Evolutionary conservation across 1,140 invertebrate genomes (phyloP).

Genomic region (Caenorhabditis inopinata): DNA sequence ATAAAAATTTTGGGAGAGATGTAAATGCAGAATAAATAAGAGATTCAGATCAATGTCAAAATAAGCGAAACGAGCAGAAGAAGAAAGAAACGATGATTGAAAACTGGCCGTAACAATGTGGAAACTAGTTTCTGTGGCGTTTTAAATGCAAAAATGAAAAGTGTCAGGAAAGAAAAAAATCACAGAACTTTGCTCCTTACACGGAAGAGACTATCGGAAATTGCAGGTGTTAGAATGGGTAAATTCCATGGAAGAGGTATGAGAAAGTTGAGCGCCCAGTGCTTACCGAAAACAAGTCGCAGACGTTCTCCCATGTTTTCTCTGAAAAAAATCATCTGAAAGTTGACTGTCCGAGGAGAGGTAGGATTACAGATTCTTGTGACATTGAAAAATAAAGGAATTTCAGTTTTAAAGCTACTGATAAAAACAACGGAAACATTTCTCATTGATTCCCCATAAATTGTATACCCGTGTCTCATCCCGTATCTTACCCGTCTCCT

Average conservation of each 20-base stretch:
- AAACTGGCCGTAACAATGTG: not conserved
- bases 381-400: too few relatives aligned
- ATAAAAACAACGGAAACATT: not conserved
- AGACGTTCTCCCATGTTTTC: constrained; percentile 44
- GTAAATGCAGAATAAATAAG: not conserved
- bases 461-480: too few relatives aligned
- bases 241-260: constrained; percentile 42
- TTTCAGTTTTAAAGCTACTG: too few relatives aligned
- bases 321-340: not conserved
- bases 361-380: too few relatives aligned
- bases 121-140: not conserved
- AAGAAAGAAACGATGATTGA: not conserved
- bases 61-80: not conserved
- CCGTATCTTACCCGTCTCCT: constrained; percentile 41
- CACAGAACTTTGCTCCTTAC: constrained; percentile 42
- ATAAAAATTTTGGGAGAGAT: not conserved
- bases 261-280: constrained; percentile 51
- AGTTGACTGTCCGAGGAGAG: too few relatives aligned
- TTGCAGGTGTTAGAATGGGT: constrained; percentile 41
- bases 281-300: constrained; percentile 42
- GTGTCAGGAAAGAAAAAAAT: not conserved
- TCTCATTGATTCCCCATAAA: too few relatives aligned
- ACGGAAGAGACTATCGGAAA: constrained; percentile 48
- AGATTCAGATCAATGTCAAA: not conserved
- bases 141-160: not conserved